A percentile compares a stretch with the other conserved stretches of the same genome.
Evolutionary conservation across 2,888 invertebrate species (phyloP).

Genomic region (Sericinus montela): DNA sequence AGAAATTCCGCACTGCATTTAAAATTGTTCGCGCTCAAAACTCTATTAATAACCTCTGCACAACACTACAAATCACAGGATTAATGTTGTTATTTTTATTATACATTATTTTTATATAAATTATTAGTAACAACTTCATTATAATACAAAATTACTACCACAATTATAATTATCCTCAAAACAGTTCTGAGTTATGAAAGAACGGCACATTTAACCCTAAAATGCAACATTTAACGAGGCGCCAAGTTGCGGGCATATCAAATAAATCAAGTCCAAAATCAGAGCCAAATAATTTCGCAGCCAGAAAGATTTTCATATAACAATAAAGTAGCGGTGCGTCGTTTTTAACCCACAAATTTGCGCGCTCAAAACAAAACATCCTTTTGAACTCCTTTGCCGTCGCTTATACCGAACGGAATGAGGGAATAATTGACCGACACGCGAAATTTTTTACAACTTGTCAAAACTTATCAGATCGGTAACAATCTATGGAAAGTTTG

Average conservation of each 20-base stretch:
- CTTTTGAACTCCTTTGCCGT: constrained; percentile 42
- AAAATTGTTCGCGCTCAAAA: not conserved
- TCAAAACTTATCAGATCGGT: constrained; percentile 17
- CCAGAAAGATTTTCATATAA: constrained; percentile 53
- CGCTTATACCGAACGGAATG: constrained; percentile 33
- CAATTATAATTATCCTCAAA: constrained; percentile 7
- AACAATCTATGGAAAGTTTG: constrained; percentile 1
- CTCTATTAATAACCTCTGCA: not conserved
- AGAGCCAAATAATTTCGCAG: constrained; percentile 51
- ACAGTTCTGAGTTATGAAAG: constrained; percentile 12
- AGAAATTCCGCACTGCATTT: not conserved
- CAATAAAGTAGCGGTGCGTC: constrained; percentile 52
- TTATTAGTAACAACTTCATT: not conserved
- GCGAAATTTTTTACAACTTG: constrained; percentile 12
- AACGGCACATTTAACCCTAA: constrained; percentile 30
- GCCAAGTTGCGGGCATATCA: constrained; percentile 26
- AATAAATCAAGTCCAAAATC: constrained; percentile 50
- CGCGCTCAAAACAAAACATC: constrained; percentile 46
- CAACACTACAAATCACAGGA: not conserved
- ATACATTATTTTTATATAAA: not conserved
- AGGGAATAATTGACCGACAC: constrained; percentile 25
- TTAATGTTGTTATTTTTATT: not conserved
- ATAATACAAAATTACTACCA: not conserved
- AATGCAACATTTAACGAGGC: constrained; percentile 39
- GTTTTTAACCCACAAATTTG: constrained; percentile 54